phyloP scores from a whole-genome alignment of 2,113 vertebrate species.

The Ictidomys tridecemlineatus region DNA sequence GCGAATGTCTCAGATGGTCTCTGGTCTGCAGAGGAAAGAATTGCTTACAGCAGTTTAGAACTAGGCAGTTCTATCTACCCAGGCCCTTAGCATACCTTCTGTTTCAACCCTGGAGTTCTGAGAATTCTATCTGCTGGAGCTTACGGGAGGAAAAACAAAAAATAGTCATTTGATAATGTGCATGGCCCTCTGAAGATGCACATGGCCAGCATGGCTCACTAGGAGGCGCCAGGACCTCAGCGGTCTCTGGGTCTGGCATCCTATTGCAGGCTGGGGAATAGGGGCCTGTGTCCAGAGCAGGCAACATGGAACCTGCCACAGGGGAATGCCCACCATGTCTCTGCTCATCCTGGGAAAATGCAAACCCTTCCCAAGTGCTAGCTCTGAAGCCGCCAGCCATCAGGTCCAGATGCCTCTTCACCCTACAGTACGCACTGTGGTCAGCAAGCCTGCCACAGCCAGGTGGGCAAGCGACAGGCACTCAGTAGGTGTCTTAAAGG shows the following conservation, averaged over 20 bases:
- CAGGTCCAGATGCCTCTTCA: no score
- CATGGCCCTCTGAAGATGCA: neutral
- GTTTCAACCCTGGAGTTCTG: neutral
- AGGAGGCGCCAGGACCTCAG: neutral
- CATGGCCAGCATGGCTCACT: no score
- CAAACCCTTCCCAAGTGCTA: no score
- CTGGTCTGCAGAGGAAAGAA: neutral
- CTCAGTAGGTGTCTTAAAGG: accelerated
- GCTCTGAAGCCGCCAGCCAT: neutral
- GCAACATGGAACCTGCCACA: neutral
- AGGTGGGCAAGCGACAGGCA: neutral
- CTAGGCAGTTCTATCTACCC: neutral
- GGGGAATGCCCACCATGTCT: neutral
- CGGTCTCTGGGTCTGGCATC: neutral
- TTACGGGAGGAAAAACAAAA: no score
- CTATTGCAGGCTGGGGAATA: no score
- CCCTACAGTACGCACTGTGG: neutral
- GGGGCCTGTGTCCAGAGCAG: neutral
- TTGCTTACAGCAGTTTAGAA: neutral
- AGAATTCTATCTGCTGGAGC: neutral
- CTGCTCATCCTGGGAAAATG: neutral
- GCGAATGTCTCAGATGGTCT: no score
- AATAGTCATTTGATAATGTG: neutral
- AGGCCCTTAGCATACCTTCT: neutral
- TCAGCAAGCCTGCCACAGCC: neutral